These are phyloP conservation scores for Drosophila erecta DNA, from an alignment of 1,140 invertebrate genomes.

Conservation along the genomic window DNA sequence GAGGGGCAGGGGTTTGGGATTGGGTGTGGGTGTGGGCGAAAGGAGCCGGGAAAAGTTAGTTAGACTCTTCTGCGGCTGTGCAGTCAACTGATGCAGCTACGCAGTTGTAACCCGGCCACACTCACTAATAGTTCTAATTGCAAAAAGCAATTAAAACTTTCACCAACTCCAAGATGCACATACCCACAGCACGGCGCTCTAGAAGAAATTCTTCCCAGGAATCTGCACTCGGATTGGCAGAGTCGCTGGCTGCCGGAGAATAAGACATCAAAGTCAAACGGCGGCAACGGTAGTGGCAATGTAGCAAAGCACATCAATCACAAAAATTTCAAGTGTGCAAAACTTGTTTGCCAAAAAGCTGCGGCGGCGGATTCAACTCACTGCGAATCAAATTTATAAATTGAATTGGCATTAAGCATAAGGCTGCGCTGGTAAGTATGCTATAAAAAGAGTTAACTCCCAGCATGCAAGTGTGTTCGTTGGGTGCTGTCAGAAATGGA, in stretches of 20 bases:
- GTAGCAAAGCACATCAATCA: constrained; percentile 79
- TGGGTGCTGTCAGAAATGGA: constrained; percentile 33
- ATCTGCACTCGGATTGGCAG: constrained; percentile 33
- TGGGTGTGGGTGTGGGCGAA: not conserved
- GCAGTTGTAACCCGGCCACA: constrained; percentile 73
- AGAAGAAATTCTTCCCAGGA: constrained; percentile 36
- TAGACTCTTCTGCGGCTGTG: constrained; percentile 60
- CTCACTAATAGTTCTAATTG: constrained; percentile 83
- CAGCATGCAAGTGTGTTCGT: constrained; percentile 8
- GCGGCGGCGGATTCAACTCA: constrained; percentile 4
- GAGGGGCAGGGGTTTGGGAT: not conserved
- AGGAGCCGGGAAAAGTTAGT: constrained; percentile 9
- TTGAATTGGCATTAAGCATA: constrained; percentile 81
- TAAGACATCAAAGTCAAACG: constrained; percentile 79
- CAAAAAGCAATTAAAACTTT: constrained; percentile 84
- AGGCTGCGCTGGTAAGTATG: constrained; percentile 69
- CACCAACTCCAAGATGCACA: constrained; percentile 73
- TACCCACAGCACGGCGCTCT: constrained; percentile 19
- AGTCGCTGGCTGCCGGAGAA: constrained; percentile 34
- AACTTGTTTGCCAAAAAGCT: constrained; percentile 75
- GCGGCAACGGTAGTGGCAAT: constrained; percentile 27
- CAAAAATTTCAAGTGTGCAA: constrained; percentile 82
- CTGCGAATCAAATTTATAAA: constrained; percentile 67
- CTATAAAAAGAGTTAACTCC: constrained; percentile 58
- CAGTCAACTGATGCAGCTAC: constrained; percentile 72